Conservation (phyloP, 1,140 invertebrate species). For the Plectrocnemia conspersa region DNA sequence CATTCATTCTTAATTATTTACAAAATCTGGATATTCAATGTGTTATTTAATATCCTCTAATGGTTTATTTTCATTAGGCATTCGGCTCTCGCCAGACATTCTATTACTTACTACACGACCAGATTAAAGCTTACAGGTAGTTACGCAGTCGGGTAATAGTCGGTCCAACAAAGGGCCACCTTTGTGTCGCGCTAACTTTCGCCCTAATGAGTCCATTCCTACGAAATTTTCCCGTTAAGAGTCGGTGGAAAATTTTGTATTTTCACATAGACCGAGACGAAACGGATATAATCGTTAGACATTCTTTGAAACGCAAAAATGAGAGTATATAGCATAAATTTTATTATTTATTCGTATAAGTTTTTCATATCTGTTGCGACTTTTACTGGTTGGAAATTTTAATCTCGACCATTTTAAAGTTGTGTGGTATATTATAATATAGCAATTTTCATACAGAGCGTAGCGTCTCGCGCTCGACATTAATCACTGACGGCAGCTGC, state of each 20-base stretch:
- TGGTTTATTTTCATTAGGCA: neutral
- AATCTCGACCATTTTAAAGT: too few relatives aligned
- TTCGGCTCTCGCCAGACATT: slow-evolving; percentile 4
- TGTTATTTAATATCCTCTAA: too few relatives aligned
- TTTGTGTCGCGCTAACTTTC: slow-evolving; percentile 20
- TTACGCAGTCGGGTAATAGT: slow-evolving; percentile 23
- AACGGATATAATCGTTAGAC: slow-evolving; percentile 18
- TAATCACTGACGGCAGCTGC: too few relatives aligned
- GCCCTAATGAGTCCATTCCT: slow-evolving; percentile 21
- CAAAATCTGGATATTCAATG: too few relatives aligned
- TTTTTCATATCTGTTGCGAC: too few relatives aligned
- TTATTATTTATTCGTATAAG: too few relatives aligned
- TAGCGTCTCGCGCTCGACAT: too few relatives aligned
- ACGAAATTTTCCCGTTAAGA: slow-evolving; percentile 22
- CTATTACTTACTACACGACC: slow-evolving; percentile 21
- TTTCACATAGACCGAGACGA: slow-evolving; percentile 17
- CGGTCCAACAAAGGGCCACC: slow-evolving; percentile 21
- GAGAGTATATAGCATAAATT: too few relatives aligned
- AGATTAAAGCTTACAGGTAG: slow-evolving; percentile 26
- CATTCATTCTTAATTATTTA: slow-evolving; percentile 4
- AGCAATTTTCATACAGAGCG: too few relatives aligned
- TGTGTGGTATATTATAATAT: too few relatives aligned
- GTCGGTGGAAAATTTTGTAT: slow-evolving; percentile 16
- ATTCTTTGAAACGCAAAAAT: too few relatives aligned
- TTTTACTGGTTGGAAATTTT: too few relatives aligned